These are phyloP conservation scores for Nasua narica DNA, from an alignment of 2,797 vertebrate species.

Conservation along the genomic window DNA sequence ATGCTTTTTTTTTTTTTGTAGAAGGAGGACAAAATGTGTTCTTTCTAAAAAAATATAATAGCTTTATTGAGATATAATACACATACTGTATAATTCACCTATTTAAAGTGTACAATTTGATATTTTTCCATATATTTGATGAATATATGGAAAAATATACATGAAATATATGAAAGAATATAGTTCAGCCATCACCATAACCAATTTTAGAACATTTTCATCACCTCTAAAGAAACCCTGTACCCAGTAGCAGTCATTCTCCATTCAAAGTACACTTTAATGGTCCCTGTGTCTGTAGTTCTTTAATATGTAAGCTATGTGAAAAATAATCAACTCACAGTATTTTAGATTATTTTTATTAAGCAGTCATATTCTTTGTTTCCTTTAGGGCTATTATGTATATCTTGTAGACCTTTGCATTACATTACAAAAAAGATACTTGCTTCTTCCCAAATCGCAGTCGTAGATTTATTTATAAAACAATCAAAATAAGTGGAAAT, in stretches of 20 bases:
- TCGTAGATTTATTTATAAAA: constrained; percentile 62
- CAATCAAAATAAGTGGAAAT: background rate
- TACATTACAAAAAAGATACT: constrained; percentile 30
- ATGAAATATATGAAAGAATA: too few relatives aligned
- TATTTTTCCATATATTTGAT: background rate
- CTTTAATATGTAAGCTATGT: background rate
- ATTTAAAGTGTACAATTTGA: background rate
- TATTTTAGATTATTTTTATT: constrained; percentile 59
- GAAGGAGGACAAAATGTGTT: background rate
- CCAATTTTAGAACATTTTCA: constrained; percentile 31
- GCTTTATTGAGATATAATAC: background rate
- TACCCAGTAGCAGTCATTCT: background rate
- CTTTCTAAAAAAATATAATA: background rate
- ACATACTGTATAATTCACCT: background rate
- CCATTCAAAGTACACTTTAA: background rate
- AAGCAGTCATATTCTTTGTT: constrained; percentile 67
- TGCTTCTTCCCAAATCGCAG: constrained; percentile 56
- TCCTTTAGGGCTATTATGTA: constrained; percentile 36
- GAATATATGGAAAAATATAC: too few relatives aligned
- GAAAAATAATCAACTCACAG: constrained; percentile 5
- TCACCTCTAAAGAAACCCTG: background rate
- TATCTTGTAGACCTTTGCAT: constrained; percentile 64
- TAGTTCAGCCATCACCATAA: background rate
- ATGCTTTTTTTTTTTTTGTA: background rate
- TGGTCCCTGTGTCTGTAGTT: background rate